Conservation (phyloP, 1,140 invertebrate species). For the Drosophila mayri region DNA sequence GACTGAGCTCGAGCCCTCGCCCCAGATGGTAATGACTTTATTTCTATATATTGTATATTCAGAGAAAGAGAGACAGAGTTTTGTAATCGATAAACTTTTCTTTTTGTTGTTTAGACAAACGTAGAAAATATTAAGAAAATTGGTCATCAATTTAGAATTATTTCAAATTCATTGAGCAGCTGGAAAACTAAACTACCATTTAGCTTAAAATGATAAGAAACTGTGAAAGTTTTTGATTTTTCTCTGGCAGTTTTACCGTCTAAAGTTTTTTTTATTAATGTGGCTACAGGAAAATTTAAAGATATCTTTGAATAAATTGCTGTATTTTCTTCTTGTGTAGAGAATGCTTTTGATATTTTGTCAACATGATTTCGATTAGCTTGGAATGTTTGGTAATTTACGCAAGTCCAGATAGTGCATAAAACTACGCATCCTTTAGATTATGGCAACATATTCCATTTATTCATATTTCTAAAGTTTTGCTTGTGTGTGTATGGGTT, state of each 20-base stretch:
- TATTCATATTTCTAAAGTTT: conserved; percentile 51
- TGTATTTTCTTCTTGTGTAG: neutral
- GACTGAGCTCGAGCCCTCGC: neutral
- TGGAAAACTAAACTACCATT: neutral
- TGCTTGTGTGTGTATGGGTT: conserved; percentile 4
- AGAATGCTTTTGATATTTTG: conserved; percentile 8
- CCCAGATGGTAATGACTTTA: conserved; percentile 66
- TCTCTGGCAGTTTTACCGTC: too few relatives aligned
- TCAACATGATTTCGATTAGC: conserved; percentile 19
- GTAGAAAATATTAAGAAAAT: conserved; percentile 9
- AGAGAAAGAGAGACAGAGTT: neutral
- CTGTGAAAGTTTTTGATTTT: neutral
- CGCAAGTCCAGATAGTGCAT: conserved; percentile 3
- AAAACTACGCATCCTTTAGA: neutral
- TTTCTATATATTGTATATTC: conserved; percentile 42
- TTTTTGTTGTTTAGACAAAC: neutral
- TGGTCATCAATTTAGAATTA: conserved; percentile 15
- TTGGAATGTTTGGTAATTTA: neutral
- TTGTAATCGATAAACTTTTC: conserved; percentile 29
- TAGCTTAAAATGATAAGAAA: neutral
- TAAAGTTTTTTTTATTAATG: too few relatives aligned
- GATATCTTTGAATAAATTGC: neutral
- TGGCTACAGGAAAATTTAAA: too few relatives aligned
- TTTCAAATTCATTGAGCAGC: neutral
- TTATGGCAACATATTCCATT: conserved; percentile 16